Conservation (phyloP, 2,113 vertebrate genomes). For the Bos javanicus region DNA sequence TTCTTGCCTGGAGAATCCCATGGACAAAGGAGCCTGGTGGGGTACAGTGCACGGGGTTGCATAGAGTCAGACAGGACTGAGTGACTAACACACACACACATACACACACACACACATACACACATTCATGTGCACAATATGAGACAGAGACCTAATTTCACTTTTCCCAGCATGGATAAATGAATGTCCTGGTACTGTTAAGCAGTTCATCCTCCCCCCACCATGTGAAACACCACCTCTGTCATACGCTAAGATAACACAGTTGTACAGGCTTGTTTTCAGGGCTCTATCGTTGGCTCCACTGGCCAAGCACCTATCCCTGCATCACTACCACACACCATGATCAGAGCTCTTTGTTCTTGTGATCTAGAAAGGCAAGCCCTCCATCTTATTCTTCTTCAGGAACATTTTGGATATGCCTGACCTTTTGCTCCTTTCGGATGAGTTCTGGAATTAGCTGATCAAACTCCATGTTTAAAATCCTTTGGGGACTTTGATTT, state of each 20-base stretch:
- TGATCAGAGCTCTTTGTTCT: background rate
- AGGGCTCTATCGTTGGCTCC: background rate
- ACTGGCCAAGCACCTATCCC: accelerated
- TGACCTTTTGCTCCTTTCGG: constrained; percentile 13
- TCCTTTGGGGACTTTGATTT: background rate
- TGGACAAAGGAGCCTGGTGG: background rate
- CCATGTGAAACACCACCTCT: background rate
- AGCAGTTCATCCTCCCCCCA: background rate
- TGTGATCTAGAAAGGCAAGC: background rate
- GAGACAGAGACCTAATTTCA: background rate
- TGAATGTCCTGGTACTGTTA: background rate
- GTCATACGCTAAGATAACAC: background rate
- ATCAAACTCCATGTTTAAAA: constrained; percentile 4
- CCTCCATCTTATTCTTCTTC: background rate
- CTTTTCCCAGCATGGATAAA: background rate
- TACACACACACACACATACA: background rate
- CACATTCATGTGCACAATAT: background rate
- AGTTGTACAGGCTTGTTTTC: background rate
- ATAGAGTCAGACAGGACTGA: background rate
- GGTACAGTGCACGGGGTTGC: background rate
- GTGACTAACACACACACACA: background rate
- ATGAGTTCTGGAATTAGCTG: background rate
- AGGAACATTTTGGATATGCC: background rate
- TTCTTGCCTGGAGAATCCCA: background rate
- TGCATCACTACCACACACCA: background rate